A percentile compares a stretch with the other conserved stretches of the same genome.
These are phyloP conservation scores for Nomada ferruginata DNA, from an alignment of 2,888 invertebrate genomes.

Conservation along the genomic window DNA sequence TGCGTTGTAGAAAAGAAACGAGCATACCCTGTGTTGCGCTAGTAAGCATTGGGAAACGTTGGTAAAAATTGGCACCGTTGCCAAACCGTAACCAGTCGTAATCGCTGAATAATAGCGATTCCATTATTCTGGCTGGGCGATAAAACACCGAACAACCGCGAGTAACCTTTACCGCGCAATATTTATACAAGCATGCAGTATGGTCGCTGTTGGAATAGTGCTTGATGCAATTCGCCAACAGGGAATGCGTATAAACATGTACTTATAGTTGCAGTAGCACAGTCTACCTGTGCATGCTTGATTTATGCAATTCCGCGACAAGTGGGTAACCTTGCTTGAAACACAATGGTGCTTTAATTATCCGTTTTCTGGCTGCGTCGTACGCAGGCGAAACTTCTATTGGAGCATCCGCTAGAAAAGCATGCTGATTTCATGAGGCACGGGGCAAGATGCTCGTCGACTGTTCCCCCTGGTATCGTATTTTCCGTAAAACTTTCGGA, in stretches of 20 bases:
- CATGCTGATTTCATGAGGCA: neutral
- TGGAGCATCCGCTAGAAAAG: neutral
- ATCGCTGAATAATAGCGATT: constrained; percentile 57
- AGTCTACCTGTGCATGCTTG: no score
- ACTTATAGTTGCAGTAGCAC: neutral
- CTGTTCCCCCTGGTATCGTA: constrained; percentile 44
- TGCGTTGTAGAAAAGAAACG: constrained; percentile 48
- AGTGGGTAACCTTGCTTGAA: constrained; percentile 21
- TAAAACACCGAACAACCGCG: constrained; percentile 17
- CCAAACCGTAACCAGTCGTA: constrained; percentile 48
- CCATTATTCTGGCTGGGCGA: constrained; percentile 36
- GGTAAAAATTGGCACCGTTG: constrained; percentile 64
- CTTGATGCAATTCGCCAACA: neutral
- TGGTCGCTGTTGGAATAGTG: neutral
- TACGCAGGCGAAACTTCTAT: neutral
- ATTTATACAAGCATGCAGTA: neutral
- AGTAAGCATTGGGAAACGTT: constrained; percentile 34
- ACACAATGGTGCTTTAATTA: constrained; percentile 22
- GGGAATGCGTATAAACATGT: neutral
- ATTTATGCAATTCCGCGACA: neutral
- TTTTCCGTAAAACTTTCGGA: constrained; percentile 66
- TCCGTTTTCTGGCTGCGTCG: constrained; percentile 19
- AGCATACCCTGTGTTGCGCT: constrained; percentile 27
- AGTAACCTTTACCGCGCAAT: neutral
- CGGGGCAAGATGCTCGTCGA: constrained; percentile 17